Conservation (phyloP, 1,140 invertebrate species). For the Nasonia giraulti region DNA sequence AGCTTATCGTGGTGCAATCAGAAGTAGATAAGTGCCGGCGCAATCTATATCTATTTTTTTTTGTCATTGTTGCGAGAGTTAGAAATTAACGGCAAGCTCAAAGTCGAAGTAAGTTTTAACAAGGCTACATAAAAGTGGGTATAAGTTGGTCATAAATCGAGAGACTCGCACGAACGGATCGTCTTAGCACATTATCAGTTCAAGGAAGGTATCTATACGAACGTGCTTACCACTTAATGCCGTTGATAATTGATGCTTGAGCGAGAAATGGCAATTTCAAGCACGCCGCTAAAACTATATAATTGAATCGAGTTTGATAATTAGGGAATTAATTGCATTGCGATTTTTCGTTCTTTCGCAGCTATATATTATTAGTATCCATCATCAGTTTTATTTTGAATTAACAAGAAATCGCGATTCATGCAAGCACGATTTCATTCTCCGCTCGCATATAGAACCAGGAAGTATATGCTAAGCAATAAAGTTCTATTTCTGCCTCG, state of each 20-base stretch:
- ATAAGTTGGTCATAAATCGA: slow-evolving; percentile 24
- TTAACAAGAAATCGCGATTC: background rate
- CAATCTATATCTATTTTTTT: slow-evolving; percentile 21
- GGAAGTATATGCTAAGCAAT: slow-evolving; percentile 27
- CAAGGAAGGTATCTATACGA: slow-evolving; percentile 2
- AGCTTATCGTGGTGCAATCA: slow-evolving; percentile 41
- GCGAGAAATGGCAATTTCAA: background rate
- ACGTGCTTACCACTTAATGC: background rate
- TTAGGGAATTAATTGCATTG: background rate
- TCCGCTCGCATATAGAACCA: background rate
- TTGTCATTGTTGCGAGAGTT: background rate
- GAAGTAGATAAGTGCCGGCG: slow-evolving; percentile 25
- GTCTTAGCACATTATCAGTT: slow-evolving; percentile 32
- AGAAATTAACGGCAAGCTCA: background rate
- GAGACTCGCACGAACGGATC: slow-evolving; percentile 7
- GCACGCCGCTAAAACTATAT: background rate
- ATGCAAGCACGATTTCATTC: background rate
- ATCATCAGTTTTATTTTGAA: background rate
- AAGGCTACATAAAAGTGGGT: slow-evolving; percentile 16
- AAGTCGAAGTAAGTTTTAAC: slow-evolving; percentile 8
- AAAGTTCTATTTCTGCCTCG: slow-evolving; percentile 30
- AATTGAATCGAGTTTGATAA: background rate
- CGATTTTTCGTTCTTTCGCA: background rate
- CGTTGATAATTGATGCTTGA: slow-evolving; percentile 17
- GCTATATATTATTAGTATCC: no score